A percentile compares a stretch with the other conserved stretches of the same genome.
Conservation (phyloP, 1,140 invertebrate genomes). For the Arion vulgaris region DNA sequence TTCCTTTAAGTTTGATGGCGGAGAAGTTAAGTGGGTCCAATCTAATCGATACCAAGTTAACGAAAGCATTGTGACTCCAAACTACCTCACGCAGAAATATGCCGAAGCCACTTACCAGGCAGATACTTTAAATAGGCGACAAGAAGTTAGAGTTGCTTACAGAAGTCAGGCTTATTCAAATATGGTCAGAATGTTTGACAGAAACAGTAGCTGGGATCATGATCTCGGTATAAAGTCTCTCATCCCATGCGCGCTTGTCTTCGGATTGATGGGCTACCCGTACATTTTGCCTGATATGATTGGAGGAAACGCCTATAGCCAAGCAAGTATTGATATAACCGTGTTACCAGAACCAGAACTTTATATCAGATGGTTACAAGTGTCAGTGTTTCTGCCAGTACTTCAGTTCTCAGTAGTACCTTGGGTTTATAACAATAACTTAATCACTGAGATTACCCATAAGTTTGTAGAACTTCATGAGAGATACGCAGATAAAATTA, state of each 20-base stretch:
- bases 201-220: constrained; percentile 85
- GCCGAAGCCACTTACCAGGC: constrained; percentile 67
- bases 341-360: constrained; percentile 82
- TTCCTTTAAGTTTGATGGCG: constrained; percentile 93
- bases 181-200: constrained; percentile 91
- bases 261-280: constrained; percentile 88
- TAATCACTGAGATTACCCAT: constrained; percentile 78
- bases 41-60: constrained; percentile 37
- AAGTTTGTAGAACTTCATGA: constrained; percentile 81
- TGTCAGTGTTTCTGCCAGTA: constrained; percentile 87
- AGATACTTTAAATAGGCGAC: constrained; percentile 79
- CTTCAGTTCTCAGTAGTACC: constrained; percentile 92
- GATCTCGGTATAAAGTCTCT: constrained; percentile 89
- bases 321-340: constrained; percentile 36
- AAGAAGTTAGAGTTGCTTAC: constrained; percentile 85
- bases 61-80: constrained; percentile 37
- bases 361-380: constrained; percentile 91
- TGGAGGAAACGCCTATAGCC: constrained; percentile 86
- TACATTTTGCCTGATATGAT: constrained; percentile 94
- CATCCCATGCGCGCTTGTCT: constrained; percentile 85
- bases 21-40: constrained; percentile 88
- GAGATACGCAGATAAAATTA: constrained; percentile 70
- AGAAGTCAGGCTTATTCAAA: constrained; percentile 84
- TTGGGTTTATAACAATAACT: constrained; percentile 86
- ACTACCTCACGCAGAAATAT: constrained; percentile 66